Percentiles rank a stretch among this genome's conserved stretches.
phyloP scores from a whole-genome alignment of 2,888 invertebrate genomes.

The Acanthosepion lycidas region DNA sequence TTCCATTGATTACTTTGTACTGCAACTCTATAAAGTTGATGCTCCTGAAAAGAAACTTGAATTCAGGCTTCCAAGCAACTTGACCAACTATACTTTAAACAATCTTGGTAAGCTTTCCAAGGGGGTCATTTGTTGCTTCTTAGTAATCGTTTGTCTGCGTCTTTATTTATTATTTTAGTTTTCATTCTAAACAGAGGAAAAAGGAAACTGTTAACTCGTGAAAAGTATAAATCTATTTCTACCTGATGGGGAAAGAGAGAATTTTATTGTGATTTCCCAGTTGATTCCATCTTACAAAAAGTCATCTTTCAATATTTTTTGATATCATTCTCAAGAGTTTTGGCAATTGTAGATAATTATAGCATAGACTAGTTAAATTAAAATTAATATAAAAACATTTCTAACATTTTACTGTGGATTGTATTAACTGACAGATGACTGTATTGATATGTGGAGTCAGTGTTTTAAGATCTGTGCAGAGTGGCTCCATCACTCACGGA shows the following conservation, averaged over 20 bases:
- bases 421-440: neutral
- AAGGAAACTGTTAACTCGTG: neutral
- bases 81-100: constrained; percentile 25
- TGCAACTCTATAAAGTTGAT: constrained; percentile 45
- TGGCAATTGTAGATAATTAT: neutral
- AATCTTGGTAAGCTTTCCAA: constrained; percentile 45
- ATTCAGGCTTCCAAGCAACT: constrained; percentile 40
- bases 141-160: neutral
- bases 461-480: neutral
- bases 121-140: constrained; percentile 34
- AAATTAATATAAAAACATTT: neutral
- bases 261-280: neutral
- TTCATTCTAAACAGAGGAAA: neutral
- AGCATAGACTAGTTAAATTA: neutral
- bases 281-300: neutral
- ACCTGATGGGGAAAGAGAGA: neutral
- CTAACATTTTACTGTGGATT: neutral
- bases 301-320: neutral
- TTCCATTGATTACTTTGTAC: constrained; percentile 37
- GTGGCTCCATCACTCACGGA: neutral
- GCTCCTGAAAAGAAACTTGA: constrained; percentile 41
- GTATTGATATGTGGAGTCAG: too few relatives aligned
- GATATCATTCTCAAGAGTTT: neutral
- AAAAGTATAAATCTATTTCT: neutral
- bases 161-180: neutral